Percentiles rank a stretch among this genome's conserved stretches.
Evolutionary conservation across 1,140 invertebrate species (phyloP).

Genomic region (Notospermus geniculatus): DNA sequence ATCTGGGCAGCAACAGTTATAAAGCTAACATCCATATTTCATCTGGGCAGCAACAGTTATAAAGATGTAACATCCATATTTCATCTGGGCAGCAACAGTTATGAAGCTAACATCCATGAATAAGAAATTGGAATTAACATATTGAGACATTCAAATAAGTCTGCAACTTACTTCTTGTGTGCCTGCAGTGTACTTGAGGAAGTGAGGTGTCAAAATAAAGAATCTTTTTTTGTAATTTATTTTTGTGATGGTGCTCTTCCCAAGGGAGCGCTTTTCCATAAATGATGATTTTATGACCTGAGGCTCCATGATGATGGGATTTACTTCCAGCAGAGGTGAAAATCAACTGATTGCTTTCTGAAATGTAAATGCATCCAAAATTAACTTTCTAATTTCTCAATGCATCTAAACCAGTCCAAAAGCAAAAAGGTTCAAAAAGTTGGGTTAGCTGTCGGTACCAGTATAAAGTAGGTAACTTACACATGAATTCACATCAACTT

Average conservation of each 20-base stretch:
- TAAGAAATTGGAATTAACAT: neutral
- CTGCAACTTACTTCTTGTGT: conserved; percentile 69
- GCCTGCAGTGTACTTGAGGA: conserved; percentile 77
- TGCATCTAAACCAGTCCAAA: too few relatives aligned
- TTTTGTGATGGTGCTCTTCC: conserved; percentile 79
- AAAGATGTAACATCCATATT: too few relatives aligned
- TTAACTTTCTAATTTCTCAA: too few relatives aligned
- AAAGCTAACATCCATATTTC: neutral
- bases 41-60: neutral
- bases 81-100: too few relatives aligned
- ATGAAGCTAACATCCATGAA: too few relatives aligned
- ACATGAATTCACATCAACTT: too few relatives aligned
- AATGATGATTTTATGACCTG: conserved; percentile 59
- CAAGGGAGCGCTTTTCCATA: conserved; percentile 83
- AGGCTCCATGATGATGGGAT: conserved; percentile 9
- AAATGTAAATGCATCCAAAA: too few relatives aligned
- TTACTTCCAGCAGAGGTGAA: too few relatives aligned
- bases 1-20: neutral
- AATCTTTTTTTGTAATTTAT: conserved; percentile 82
- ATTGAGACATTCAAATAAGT: neutral
- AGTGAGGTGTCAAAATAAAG: conserved; percentile 73
- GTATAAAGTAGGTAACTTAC: too few relatives aligned
- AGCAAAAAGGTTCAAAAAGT: too few relatives aligned
- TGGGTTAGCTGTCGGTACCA: too few relatives aligned
- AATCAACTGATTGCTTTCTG: too few relatives aligned